These are phyloP conservation scores for Papilio protenor DNA, from an alignment of 2,888 invertebrate species.

Conservation along the genomic window DNA sequence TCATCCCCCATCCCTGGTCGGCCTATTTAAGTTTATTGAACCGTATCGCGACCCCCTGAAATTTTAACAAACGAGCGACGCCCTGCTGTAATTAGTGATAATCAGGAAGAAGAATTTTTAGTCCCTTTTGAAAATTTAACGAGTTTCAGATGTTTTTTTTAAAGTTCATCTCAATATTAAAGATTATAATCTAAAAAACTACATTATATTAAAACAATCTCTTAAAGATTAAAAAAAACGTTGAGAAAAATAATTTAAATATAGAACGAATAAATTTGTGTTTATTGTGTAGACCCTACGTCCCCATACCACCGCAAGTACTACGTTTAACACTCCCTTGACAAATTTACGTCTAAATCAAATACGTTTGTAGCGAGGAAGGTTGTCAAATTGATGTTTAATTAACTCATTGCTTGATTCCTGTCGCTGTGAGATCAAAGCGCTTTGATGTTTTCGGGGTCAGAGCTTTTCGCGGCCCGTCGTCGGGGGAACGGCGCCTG, in stretches of 20 bases:
- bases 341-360: slow-evolving; percentile 43
- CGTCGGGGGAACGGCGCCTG: slow-evolving; percentile 45
- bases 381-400: slow-evolving; percentile 68
- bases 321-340: slow-evolving; percentile 41
- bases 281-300: background rate
- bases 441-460: slow-evolving; percentile 59
- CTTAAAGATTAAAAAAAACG: background rate
- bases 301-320: slow-evolving; percentile 25
- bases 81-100: slow-evolving; percentile 77
- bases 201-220: background rate
- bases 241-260: background rate
- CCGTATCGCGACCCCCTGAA: slow-evolving; percentile 61
- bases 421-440: slow-evolving; percentile 65
- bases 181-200: background rate
- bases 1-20: slow-evolving; percentile 50
- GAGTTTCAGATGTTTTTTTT: slow-evolving; percentile 50
- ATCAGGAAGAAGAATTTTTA: slow-evolving; percentile 67
- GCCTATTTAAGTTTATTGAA: slow-evolving; percentile 71
- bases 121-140: slow-evolving; percentile 63
- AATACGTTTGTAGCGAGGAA: slow-evolving; percentile 42
- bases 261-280: background rate
- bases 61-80: slow-evolving; percentile 63
- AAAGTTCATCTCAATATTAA: slow-evolving; percentile 14
- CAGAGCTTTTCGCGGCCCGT: slow-evolving; percentile 55
- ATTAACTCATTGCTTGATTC: slow-evolving; percentile 72